phyloP scores from a whole-genome alignment of 1,140 invertebrate species.

The Pogonus chalceus region DNA sequence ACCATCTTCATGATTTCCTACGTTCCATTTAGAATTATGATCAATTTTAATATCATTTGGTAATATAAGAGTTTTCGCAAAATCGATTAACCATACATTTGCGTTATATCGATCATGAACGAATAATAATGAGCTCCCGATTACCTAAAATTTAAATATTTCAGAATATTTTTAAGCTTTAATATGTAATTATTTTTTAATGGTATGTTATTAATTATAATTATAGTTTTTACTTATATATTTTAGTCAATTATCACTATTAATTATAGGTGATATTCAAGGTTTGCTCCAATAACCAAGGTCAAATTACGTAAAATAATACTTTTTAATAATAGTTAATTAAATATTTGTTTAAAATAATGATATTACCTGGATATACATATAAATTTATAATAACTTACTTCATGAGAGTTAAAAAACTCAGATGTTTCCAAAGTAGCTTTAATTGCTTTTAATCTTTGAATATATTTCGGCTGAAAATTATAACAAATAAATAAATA shows the following conservation, averaged over 20 bases:
- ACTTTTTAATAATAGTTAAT: too few species aligned
- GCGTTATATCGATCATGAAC: constrained; percentile 84
- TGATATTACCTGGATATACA: too few species aligned
- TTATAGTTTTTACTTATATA: too few species aligned
- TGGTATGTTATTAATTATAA: too few species aligned
- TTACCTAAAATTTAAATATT: constrained; percentile 55
- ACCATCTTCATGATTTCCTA: constrained; percentile 98
- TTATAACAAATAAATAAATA: constrained; percentile 14
- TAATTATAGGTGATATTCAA: too few species aligned
- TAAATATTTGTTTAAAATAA: too few species aligned
- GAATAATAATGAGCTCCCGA: constrained; percentile 92
- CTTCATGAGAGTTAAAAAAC: constrained; percentile 85
- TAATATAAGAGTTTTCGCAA: constrained; percentile 86
- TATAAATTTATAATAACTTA: constrained; percentile 29
- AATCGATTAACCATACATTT: constrained; percentile 96
- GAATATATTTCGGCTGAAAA: constrained; percentile 70
- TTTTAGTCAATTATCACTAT: too few species aligned
- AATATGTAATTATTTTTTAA: too few species aligned
- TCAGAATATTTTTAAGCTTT: too few species aligned
- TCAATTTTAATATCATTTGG: constrained; percentile 63
- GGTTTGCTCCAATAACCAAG: too few species aligned
- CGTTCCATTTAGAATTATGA: constrained; percentile 79
- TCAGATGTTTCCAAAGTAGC: constrained; percentile 69
- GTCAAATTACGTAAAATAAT: too few species aligned
- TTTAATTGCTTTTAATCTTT: constrained; percentile 73